Base-by-base conservation (phyloP, 2,888 invertebrate genomes). In the Brenthis hecate region DNA sequence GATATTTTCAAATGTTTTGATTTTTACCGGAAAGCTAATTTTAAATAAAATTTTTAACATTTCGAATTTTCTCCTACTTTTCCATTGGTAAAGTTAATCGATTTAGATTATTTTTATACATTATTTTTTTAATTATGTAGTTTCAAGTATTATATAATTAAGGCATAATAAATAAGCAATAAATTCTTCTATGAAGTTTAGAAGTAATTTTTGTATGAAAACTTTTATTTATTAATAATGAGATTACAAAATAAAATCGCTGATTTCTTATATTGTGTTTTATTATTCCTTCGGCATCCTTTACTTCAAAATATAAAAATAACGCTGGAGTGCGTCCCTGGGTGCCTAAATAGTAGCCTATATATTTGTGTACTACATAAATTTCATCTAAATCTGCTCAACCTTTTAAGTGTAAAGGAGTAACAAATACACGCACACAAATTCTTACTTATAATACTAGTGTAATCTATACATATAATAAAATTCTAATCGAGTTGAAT, bases 121-220 rank as follows among this genome's bases (percentile, higher is more conserved):
- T 76, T 77, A 79, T 28, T 81, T 76, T 78, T 78, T 78, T 76
- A 78, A 82, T 78, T 78, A 78, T 69, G 60, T 81, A 85, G 81
- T 80, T 81, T 75, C 76, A 82, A 87, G 86, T 88, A 88, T 88
- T 87, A 85, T 85, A 81, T 75, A 69, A 74, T 70, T 85, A 84
- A 83, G 82, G 80, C 76, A 78, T 81, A 80, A 70, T 75, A 73
- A 70, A 72, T 74, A 77, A 71, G 67, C 71, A 72, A 68, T 71
- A 68, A 68, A 62, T 63, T 64, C 53, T 53, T 53, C 36, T 67
- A 74, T 77, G 75, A 79, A 79, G 79, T 77, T 73, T 81, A 79
- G 80, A 72, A 83, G 80, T 85, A 83, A 76, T 77, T 88, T 89
- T 90, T 91, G 86, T 90, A 90, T 85, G 85, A 85, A 84, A 85